phyloP scores from a whole-genome alignment of 2,888 invertebrate genomes.

The Heliconius erato region DNA sequence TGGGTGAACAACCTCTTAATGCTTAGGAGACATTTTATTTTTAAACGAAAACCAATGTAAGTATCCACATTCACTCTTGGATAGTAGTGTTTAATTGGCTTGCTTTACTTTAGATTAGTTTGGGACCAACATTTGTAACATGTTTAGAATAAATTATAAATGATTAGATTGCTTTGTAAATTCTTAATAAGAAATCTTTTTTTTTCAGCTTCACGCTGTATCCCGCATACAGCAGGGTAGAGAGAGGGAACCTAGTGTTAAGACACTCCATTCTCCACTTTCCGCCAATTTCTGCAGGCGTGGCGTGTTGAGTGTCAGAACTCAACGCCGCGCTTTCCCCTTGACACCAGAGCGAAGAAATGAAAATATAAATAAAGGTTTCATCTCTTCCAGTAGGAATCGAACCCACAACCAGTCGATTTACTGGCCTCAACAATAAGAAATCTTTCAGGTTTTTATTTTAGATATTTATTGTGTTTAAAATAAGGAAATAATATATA shows the following conservation, averaged over 20 bases:
- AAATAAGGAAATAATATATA: not conserved
- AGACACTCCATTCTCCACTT: too few relatives aligned
- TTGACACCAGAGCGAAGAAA: too few relatives aligned
- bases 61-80: constrained; percentile 50
- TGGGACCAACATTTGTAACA: not conserved
- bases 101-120: constrained; percentile 42
- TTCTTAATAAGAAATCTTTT: not conserved
- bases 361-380: too few relatives aligned
- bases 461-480: not conserved
- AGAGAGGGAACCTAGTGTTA: too few relatives aligned
- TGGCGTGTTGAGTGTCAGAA: too few relatives aligned
- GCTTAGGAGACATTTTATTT: constrained; percentile 84
- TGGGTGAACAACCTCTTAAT: constrained; percentile 85
- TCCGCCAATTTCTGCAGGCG: too few relatives aligned
- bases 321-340: too few relatives aligned
- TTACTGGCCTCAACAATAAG: too few relatives aligned
- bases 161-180: not conserved
- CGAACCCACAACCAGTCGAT: too few relatives aligned
- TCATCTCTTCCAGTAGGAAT: too few relatives aligned
- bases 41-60: constrained; percentile 71
- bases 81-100: constrained; percentile 43
- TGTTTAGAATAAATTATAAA: not conserved
- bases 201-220: too few relatives aligned
- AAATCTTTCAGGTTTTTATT: not conserved
- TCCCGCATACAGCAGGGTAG: too few relatives aligned